Conservation (phyloP, 2,797 vertebrate species). For the Poecilia picta region DNA sequence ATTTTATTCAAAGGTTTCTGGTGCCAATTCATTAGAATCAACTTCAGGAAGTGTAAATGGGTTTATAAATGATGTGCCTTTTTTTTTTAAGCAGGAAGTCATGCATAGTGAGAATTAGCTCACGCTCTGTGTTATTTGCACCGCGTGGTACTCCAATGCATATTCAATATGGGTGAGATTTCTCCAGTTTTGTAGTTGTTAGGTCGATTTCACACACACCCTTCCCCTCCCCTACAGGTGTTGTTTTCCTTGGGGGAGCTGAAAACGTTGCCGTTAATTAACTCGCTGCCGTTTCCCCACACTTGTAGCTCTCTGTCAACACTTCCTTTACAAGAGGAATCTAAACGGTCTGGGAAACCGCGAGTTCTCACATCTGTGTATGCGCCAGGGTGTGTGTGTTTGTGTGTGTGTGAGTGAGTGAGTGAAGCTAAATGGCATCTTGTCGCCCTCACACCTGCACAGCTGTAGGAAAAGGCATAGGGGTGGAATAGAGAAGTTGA, state of each 20-base stretch:
- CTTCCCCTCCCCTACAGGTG: conserved; percentile 53
- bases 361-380: conserved; percentile 59
- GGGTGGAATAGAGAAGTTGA: not conserved
- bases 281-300: conserved; percentile 49
- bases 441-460: conserved; percentile 19
- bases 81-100: conserved; percentile 1
- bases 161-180: conserved; percentile 42
- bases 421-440: conserved; percentile 13
- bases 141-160: conserved; percentile 24
- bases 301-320: conserved; percentile 69
- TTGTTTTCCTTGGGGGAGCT: conserved; percentile 53
- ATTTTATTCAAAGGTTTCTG: not conserved
- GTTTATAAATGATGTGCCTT: conserved; percentile 13
- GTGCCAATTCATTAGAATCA: conserved; percentile 6
- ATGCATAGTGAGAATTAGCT: conserved; percentile 15
- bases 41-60: conserved; percentile 17
- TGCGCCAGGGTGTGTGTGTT: conserved; percentile 15
- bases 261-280: conserved; percentile 71
- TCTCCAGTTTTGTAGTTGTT: conserved; percentile 43
- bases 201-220: conserved; percentile 44
- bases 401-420: conserved; percentile 10
- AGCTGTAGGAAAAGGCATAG: conserved; percentile 1
- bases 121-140: conserved; percentile 26
- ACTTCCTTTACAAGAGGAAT: conserved; percentile 72
- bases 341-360: conserved; percentile 69